Evolutionary conservation across 2,797 vertebrate species (phyloP).

Genomic region (Ptychobarbus kaznakovi): DNA sequence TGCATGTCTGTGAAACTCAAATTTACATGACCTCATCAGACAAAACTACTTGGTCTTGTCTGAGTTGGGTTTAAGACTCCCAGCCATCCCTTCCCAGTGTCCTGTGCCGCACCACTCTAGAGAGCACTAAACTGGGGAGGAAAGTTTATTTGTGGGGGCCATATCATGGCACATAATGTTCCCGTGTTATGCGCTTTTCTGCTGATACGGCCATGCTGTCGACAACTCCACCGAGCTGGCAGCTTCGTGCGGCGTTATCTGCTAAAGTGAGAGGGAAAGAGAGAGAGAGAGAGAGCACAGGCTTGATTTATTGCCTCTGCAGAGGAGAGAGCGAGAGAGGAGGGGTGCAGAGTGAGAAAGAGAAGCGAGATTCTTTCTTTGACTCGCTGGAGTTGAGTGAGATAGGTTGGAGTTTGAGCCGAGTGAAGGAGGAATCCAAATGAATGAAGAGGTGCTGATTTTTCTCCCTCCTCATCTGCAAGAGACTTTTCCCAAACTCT

Average conservation of each 20-base stretch:
- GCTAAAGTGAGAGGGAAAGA: slow-evolving; percentile 39
- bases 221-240: slow-evolving; percentile 43
- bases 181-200: slow-evolving; percentile 41
- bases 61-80: not conserved
- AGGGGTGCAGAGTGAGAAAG: slow-evolving; percentile 46
- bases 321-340: slow-evolving; percentile 44
- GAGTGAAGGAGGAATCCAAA: slow-evolving; percentile 43
- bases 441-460: slow-evolving; percentile 40
- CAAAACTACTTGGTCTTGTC: not conserved
- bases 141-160: slow-evolving; percentile 50
- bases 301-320: slow-evolving; percentile 66
- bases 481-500: slow-evolving; percentile 39
- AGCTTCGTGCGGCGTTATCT: slow-evolving; percentile 53
- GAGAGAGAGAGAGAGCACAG: slow-evolving; percentile 45
- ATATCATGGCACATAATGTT: slow-evolving; percentile 40
- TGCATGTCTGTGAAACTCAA: not conserved
- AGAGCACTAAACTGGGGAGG: slow-evolving; percentile 40
- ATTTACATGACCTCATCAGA: not conserved
- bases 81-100: not conserved
- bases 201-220: slow-evolving; percentile 57
- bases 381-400: slow-evolving; percentile 31
- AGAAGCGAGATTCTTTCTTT: slow-evolving; percentile 51
- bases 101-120: not conserved
- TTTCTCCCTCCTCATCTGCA: slow-evolving; percentile 32
- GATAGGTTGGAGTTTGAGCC: slow-evolving; percentile 39